Evolutionary conservation across 2,113 vertebrate species (phyloP).

Genomic region (Sapayoa aenigma): DNA sequence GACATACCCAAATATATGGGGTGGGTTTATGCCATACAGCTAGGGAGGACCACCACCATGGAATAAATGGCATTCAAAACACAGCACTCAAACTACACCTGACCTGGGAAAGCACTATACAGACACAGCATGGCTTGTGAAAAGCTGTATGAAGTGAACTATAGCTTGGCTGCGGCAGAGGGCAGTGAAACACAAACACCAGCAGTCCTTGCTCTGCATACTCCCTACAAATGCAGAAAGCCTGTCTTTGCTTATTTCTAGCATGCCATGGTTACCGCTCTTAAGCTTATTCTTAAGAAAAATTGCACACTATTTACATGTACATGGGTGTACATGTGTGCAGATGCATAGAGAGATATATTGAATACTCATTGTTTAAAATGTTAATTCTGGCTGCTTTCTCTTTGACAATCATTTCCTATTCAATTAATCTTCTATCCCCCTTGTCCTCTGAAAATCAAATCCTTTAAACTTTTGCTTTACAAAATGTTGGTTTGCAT

Average conservation of each 20-base stretch:
- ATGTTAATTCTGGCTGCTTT: not conserved
- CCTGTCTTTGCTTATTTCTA: not conserved
- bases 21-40: not conserved
- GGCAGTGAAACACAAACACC: not conserved
- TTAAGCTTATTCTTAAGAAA: not conserved
- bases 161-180: not conserved
- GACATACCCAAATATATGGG: not conserved
- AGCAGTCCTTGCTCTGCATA: not conserved
- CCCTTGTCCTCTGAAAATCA: not conserved
- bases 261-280: not conserved
- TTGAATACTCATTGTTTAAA: not conserved
- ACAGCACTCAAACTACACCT: accelerated
- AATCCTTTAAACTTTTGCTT: not conserved
- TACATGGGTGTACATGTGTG: not conserved
- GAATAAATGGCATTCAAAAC: accelerated
- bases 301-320: not conserved
- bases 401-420: not conserved
- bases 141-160: not conserved
- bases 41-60: not conserved
- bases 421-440: not conserved
- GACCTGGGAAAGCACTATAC: not conserved
- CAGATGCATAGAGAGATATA: not conserved
- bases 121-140: not conserved
- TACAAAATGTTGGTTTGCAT: not conserved
- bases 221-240: not conserved